Evolutionary conservation across 1,140 invertebrate genomes (phyloP).

Genomic region (Conus betulinus): DNA sequence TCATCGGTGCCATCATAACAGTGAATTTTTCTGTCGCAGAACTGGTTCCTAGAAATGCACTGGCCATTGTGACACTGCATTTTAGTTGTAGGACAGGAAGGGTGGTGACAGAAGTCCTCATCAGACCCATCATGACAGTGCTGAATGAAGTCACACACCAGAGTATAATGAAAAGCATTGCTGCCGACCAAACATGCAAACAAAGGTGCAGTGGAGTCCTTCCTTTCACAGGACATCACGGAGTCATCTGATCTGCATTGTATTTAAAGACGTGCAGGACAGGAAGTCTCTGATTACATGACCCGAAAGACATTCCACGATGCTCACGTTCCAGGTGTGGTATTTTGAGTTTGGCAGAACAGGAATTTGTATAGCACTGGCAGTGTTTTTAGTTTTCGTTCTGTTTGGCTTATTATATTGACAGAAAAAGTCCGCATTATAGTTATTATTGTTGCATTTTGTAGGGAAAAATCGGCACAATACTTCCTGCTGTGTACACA

Average conservation of each 20-base stretch:
- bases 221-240: neutral
- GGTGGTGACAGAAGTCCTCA: neutral
- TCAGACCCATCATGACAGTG: neutral
- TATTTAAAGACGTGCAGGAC: neutral
- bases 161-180: neutral
- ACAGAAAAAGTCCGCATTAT: neutral
- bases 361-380: neutral
- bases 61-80: neutral
- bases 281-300: conserved; percentile 9
- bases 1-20: conserved; percentile 14
- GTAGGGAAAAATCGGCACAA: neutral
- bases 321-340: neutral
- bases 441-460: neutral
- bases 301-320: neutral
- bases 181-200: neutral
- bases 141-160: neutral
- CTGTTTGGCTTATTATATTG: conserved; percentile 1
- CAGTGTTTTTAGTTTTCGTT: too few relatives aligned
- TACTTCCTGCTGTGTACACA: neutral
- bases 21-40: conserved; percentile 4
- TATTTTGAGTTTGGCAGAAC: too few relatives aligned
- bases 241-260: neutral
- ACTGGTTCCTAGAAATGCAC: neutral
- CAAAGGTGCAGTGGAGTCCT: neutral
- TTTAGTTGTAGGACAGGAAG: neutral